phyloP scores from a whole-genome alignment of 2,888 invertebrate species.

The Harmothoe impar region DNA sequence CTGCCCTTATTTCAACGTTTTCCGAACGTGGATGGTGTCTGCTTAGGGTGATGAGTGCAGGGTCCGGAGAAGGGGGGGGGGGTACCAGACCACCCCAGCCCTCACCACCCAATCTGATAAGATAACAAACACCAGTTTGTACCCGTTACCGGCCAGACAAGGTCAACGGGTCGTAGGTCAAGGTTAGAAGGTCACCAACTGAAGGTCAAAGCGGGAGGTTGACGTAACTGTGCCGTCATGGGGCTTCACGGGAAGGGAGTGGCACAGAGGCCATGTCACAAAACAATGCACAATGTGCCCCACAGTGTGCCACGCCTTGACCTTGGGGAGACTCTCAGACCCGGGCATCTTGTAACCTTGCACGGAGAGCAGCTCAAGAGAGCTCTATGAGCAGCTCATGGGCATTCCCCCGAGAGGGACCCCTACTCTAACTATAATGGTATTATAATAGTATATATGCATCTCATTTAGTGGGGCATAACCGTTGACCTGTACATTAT shows the following conservation, averaged over 20 bases:
- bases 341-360: neutral
- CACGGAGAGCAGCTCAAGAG: neutral
- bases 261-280: too few species aligned
- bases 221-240: neutral
- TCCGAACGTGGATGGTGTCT: too few species aligned
- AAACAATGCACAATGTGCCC: slow-evolving; percentile 8
- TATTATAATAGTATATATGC: too few species aligned
- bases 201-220: neutral
- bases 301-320: too few species aligned
- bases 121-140: neutral
- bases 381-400: too few species aligned
- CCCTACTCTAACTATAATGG: too few species aligned
- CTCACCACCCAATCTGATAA: neutral
- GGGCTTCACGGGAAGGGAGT: neutral
- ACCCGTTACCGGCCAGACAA: neutral
- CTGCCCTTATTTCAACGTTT: too few species aligned
- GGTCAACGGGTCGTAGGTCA: neutral
- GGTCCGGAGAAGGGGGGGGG: neutral
- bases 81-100: neutral
- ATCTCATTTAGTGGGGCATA: too few species aligned
- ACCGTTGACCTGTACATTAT: too few species aligned
- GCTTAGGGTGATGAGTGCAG: too few species aligned
- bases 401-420: too few species aligned
- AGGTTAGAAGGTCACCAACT: neutral
- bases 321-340: neutral